A percentile compares a stretch with the other conserved stretches of the same genome.
Evolutionary conservation across 2,888 invertebrate genomes (phyloP).

Genomic region (Drosophila macrospina): DNA sequence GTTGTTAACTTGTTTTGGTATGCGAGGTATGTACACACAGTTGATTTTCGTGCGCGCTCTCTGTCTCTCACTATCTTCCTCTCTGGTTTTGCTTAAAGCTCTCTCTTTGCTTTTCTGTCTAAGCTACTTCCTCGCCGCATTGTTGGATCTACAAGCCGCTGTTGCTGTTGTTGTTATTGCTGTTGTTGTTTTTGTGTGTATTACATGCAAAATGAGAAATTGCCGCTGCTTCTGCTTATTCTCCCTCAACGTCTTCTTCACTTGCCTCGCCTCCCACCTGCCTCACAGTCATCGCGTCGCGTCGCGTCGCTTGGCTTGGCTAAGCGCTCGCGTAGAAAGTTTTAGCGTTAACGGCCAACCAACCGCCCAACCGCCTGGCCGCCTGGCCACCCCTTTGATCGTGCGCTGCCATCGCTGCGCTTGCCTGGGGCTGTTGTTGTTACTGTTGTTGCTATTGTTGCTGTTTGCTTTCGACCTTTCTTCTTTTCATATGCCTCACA

Average conservation of each 20-base stretch:
- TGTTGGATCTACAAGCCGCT: constrained; percentile 40
- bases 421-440: constrained; percentile 23
- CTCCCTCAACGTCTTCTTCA: constrained; percentile 44
- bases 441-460: constrained; percentile 28
- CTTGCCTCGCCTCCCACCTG: constrained; percentile 12
- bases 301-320: constrained; percentile 67
- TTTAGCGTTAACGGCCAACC: constrained; percentile 74
- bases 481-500: constrained; percentile 64
- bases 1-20: constrained; percentile 59
- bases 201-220: constrained; percentile 66
- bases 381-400: constrained; percentile 27
- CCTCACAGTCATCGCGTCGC: constrained; percentile 4
- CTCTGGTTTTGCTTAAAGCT: constrained; percentile 1
- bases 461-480: constrained; percentile 76
- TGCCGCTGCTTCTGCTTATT: constrained; percentile 34
- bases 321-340: constrained; percentile 78
- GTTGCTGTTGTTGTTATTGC: constrained; percentile 31
- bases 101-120: constrained; percentile 1
- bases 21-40: constrained; percentile 45
- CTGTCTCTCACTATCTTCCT: constrained; percentile 3
- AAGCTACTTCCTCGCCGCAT: constrained; percentile 18
- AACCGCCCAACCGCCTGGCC: constrained; percentile 46
- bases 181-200: constrained; percentile 33
- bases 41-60: constrained; percentile 19
- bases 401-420: constrained; percentile 2